These are phyloP conservation scores for Luidia sarsii DNA, from an alignment of 53 echinoderm and acorn worm species.

Conservation along the genomic window DNA sequence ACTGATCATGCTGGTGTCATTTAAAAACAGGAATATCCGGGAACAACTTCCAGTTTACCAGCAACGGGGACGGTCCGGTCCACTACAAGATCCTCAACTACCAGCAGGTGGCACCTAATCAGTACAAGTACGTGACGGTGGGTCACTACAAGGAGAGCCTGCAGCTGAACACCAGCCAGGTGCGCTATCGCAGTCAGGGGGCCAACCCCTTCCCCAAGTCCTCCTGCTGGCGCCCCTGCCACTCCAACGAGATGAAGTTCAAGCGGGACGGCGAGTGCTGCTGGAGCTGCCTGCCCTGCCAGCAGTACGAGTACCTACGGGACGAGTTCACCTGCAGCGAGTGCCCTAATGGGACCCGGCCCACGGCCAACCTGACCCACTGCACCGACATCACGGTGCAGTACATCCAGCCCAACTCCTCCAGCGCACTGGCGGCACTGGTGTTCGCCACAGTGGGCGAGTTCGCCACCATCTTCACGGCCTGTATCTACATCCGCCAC, in stretches of 20 bases:
- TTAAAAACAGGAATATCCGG: conserved; percentile 71
- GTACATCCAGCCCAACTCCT: conserved; percentile 59
- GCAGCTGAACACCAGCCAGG: conserved; percentile 26
- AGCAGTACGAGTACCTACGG: conserved; percentile 56
- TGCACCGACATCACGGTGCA: conserved; percentile 63
- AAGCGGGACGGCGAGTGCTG: conserved; percentile 80
- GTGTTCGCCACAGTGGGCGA: conserved; percentile 72
- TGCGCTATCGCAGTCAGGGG: conserved; percentile 44
- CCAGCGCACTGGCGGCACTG: conserved; percentile 70
- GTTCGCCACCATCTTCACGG: conserved; percentile 66
- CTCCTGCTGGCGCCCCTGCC: conserved; percentile 67
- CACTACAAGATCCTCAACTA: conserved; percentile 82
- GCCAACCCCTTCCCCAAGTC: conserved; percentile 67
- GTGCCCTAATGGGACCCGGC: conserved; percentile 56
- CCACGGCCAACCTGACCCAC: conserved; percentile 62
- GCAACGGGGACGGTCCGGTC: conserved; percentile 75
- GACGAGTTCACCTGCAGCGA: conserved; percentile 65
- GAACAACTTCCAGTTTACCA: conserved; percentile 62
- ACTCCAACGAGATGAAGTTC: conserved; percentile 63
- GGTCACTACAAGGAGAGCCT: conserved; percentile 67
- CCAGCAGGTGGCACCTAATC: conserved; percentile 64
- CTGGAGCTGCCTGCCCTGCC: conserved; percentile 78
- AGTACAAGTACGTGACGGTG: conserved; percentile 60
- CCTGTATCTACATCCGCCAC: conserved; percentile 69
- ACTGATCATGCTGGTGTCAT: too few relatives aligned